A percentile compares a stretch with the other conserved stretches of the same genome.
Conservation (phyloP, 2,888 invertebrate genomes). For the Drosophila anomelani region DNA sequence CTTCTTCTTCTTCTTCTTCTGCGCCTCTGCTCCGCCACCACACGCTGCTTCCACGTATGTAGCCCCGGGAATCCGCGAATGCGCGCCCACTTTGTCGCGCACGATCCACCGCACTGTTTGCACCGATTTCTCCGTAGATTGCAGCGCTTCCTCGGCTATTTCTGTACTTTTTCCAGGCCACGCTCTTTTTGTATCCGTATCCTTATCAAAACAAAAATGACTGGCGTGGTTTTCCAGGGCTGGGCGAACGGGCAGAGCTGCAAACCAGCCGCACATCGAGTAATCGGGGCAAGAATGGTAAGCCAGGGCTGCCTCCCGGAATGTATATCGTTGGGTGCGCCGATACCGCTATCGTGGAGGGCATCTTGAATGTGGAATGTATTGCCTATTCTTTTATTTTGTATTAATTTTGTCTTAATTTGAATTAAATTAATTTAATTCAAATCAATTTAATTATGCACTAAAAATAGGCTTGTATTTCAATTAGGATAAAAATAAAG, state of each 20-base stretch:
- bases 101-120: conserved; percentile 62
- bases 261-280: conserved; percentile 50
- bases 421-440: no score
- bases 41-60: conserved; percentile 72
- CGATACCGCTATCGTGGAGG: conserved; percentile 15
- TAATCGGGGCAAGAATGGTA: conserved; percentile 11
- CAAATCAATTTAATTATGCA: no score
- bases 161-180: conserved; percentile 75
- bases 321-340: background rate
- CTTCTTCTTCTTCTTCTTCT: conserved; percentile 55
- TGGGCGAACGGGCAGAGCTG: conserved; percentile 57
- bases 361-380: background rate
- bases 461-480: no score
- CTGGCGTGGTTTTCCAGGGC: conserved; percentile 79
- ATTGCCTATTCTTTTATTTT: background rate
- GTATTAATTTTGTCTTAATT: no score
- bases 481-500: no score
- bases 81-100: conserved; percentile 49
- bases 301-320: conserved; percentile 40
- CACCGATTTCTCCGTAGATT: conserved; percentile 61
- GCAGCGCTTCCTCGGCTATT: conserved; percentile 63
- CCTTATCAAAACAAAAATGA: conserved; percentile 83
- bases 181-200: conserved; percentile 80
- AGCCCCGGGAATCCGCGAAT: conserved; percentile 45
- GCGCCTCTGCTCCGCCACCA: conserved; percentile 45